Evolutionary conservation across 1,140 invertebrate genomes (phyloP).

Genomic region (Gonatopus flavifemur): DNA sequence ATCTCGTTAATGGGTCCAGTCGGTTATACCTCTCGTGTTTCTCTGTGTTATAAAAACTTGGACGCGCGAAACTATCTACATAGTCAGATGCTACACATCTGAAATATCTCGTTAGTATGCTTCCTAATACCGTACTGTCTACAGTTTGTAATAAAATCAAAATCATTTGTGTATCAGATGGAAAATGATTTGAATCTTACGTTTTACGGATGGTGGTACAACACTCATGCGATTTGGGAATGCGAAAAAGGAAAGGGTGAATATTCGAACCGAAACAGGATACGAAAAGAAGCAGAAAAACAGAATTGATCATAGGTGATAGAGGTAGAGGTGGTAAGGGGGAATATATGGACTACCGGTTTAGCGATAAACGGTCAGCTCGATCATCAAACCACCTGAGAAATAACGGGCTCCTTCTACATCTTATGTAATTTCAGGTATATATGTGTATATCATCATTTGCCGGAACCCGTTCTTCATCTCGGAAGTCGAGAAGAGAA

Average conservation of each 20-base stretch:
- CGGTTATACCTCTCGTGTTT: too few species aligned
- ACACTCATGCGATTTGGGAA: background rate
- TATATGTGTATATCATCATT: too few species aligned
- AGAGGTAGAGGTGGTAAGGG: background rate
- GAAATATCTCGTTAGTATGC: too few species aligned
- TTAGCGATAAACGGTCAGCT: slow-evolving; percentile 31
- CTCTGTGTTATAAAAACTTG: too few species aligned
- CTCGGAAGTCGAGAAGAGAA: slow-evolving; percentile 14
- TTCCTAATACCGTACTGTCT: too few species aligned
- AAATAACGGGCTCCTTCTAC: slow-evolving; percentile 25
- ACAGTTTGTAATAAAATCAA: too few species aligned
- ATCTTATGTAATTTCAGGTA: slow-evolving; percentile 34
- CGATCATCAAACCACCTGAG: slow-evolving; percentile 29
- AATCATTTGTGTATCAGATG: too few species aligned
- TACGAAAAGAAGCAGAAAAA: slow-evolving; percentile 7
- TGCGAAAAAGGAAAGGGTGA: slow-evolving; percentile 5
- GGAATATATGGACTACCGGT: slow-evolving; percentile 25
- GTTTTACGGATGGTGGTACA: too few species aligned
- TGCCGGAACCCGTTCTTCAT: slow-evolving; percentile 21
- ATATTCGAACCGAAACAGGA: background rate
- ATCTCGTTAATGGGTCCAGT: slow-evolving; percentile 49
- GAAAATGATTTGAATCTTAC: too few species aligned
- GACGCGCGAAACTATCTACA: too few species aligned
- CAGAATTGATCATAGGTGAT: too few species aligned
- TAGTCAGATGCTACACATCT: too few species aligned